Conservation (phyloP, 2,797 vertebrate species). For the Nannoperca australis region DNA sequence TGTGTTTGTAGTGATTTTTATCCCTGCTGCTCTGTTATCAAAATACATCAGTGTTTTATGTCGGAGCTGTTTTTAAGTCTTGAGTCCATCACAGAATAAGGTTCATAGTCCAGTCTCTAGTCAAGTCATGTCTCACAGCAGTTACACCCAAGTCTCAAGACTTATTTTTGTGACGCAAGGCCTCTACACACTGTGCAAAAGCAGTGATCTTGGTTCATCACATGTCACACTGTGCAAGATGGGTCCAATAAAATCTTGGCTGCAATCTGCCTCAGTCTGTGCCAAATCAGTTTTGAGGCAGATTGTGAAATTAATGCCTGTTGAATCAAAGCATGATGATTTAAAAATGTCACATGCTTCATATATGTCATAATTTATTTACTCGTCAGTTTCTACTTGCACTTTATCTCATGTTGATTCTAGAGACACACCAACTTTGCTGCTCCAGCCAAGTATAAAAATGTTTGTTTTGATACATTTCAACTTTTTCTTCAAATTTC, state of each 20-base stretch:
- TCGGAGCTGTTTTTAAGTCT: background rate
- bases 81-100: constrained; percentile 21
- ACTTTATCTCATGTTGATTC: background rate
- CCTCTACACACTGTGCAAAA: background rate
- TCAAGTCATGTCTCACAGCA: constrained; percentile 14
- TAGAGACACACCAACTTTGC: background rate
- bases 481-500: too few species aligned
- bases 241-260: background rate
- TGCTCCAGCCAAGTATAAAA: background rate
- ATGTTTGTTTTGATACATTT: too few species aligned
- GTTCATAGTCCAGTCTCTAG: constrained; percentile 1
- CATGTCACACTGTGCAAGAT: background rate
- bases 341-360: background rate
- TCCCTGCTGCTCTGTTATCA: constrained; percentile 30
- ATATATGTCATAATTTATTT: background rate
- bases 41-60: background rate
- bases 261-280: background rate
- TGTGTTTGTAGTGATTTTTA: constrained; percentile 49
- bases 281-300: background rate
- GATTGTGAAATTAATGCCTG: background rate
- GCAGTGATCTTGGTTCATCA: background rate
- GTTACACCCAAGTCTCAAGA: background rate
- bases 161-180: background rate
- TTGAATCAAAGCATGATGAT: background rate
- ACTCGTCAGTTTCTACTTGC: background rate